Evolutionary conservation across 1,140 invertebrate species (phyloP).

Genomic region (Meloidogyne hapla): DNA sequence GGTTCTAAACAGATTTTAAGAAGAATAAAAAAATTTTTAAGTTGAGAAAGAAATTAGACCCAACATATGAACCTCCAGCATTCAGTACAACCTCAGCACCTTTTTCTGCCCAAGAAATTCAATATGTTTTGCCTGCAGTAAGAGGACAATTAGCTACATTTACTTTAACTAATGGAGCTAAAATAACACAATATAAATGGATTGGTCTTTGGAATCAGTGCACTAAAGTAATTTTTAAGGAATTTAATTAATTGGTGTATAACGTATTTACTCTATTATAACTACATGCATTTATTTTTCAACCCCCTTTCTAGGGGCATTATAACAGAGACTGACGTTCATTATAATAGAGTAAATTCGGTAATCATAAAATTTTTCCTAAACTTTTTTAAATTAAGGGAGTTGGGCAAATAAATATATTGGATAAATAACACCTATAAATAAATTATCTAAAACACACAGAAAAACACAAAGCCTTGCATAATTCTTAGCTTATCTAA

Average conservation of each 20-base stretch:
- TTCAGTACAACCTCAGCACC: conserved; percentile 42
- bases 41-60: conserved; percentile 28
- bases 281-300: too few relatives aligned
- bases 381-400: too few relatives aligned
- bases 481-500: too few relatives aligned
- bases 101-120: conserved; percentile 30
- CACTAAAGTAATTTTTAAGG: conserved; percentile 35
- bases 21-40: background rate
- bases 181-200: conserved; percentile 59
- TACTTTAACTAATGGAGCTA: conserved; percentile 54
- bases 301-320: too few relatives aligned
- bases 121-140: conserved; percentile 41
- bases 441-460: too few relatives aligned
- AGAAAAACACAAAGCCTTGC: too few relatives aligned
- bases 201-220: conserved; percentile 58
- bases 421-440: too few relatives aligned
- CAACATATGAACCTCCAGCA: background rate
- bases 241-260: background rate
- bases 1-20: background rate
- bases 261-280: too few relatives aligned
- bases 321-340: too few relatives aligned
- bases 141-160: conserved; percentile 50
- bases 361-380: too few relatives aligned
- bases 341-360: too few relatives aligned
- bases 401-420: too few relatives aligned